These are phyloP conservation scores for Heterocephalus glaber DNA, from an alignment of 2,113 vertebrate genomes.

Conservation along the genomic window DNA sequence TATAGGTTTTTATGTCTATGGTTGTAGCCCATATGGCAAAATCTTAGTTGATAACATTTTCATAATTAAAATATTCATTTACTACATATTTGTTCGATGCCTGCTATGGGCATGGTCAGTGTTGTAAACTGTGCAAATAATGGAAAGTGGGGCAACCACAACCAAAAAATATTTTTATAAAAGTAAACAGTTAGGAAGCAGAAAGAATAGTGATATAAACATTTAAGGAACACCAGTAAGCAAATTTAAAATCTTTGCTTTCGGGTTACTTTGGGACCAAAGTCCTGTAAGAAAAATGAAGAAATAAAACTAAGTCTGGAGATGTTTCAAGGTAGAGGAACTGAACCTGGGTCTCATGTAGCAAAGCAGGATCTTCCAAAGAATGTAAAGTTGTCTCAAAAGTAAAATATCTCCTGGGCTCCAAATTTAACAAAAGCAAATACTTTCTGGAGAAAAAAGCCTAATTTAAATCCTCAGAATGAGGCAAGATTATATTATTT, in stretches of 20 bases:
- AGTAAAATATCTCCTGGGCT: neutral
- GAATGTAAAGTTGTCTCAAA: neutral
- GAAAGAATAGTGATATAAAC: neutral
- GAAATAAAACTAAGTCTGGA: neutral
- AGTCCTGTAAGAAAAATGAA: neutral
- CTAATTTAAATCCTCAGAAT: neutral
- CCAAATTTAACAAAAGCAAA: neutral
- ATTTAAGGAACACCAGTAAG: neutral
- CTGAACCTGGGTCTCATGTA: neutral
- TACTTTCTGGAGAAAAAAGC: neutral
- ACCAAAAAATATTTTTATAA: neutral
- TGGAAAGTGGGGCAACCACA: neutral
- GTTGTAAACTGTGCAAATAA: neutral
- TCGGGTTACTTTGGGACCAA: neutral
- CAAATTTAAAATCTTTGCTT: neutral
- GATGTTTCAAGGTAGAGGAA: neutral
- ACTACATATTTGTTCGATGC: neutral
- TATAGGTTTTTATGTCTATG: neutral
- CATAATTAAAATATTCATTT: neutral
- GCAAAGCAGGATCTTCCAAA: neutral
- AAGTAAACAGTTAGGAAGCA: neutral
- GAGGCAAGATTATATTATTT: neutral
- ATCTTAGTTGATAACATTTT: neutral
- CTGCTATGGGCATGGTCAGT: neutral
- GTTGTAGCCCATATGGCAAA: neutral